Conservation (phyloP, 2,888 invertebrate species). For the Carterocephalus palaemon region DNA sequence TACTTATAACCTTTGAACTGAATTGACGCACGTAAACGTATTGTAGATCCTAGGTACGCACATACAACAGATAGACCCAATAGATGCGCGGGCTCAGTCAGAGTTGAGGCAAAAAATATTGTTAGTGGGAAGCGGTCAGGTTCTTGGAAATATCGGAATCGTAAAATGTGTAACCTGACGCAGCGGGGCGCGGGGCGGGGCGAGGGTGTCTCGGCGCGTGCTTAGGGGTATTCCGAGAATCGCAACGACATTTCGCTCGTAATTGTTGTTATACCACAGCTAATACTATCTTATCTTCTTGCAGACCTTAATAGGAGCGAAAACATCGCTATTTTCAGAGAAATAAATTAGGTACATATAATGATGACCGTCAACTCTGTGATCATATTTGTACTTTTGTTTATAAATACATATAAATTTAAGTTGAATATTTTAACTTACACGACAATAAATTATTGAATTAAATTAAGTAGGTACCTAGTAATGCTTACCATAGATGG, state of each 20-base stretch:
- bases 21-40: constrained; percentile 15
- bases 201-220: constrained; percentile 47
- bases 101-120: constrained; percentile 2
- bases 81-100: constrained; percentile 5
- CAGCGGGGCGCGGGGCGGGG: constrained; percentile 37
- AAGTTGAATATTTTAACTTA: too few relatives aligned
- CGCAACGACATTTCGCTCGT: constrained; percentile 35
- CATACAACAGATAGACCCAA: background rate
- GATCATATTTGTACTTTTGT: too few relatives aligned
- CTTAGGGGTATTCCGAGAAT: constrained; percentile 66
- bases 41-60: constrained; percentile 2
- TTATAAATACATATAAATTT: too few relatives aligned
- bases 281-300: constrained; percentile 17
- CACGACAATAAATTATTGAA: too few relatives aligned
- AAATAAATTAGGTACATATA: constrained; percentile 15
- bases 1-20: constrained; percentile 15
- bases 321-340: constrained; percentile 17
- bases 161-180: constrained; percentile 50
- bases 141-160: constrained; percentile 64
- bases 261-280: constrained; percentile 8
- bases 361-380: constrained; percentile 14
- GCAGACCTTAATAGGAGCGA: constrained; percentile 6
- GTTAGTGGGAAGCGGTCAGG: constrained; percentile 42
- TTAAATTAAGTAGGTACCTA: too few relatives aligned
- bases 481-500: too few relatives aligned